Conservation (phyloP, 2,888 invertebrate species). For the Dryocosmus kuriphilus region DNA sequence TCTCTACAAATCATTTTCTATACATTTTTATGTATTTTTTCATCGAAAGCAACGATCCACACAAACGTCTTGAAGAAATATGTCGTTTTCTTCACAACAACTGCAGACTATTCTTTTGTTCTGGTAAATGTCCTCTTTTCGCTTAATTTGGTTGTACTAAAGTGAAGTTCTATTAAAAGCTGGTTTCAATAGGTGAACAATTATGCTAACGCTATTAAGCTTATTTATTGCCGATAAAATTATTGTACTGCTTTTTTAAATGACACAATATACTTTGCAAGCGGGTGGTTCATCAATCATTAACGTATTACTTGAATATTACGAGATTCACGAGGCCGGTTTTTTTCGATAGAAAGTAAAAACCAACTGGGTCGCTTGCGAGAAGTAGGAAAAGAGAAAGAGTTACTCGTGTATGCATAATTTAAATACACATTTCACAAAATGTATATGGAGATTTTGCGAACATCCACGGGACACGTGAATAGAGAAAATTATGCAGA, state of each 20-base stretch:
- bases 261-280: not conserved
- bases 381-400: not conserved
- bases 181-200: no score
- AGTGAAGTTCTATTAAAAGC: no score
- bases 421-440: constrained; percentile 9
- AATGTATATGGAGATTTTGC: constrained; percentile 1
- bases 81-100: no score
- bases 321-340: not conserved
- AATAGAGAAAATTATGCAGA: constrained; percentile 6
- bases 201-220: not conserved
- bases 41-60: no score
- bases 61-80: no score
- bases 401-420: not conserved
- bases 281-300: not conserved
- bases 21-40: no score
- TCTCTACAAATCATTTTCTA: no score
- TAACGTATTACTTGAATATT: not conserved
- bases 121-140: no score
- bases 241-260: not conserved
- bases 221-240: not conserved
- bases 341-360: not conserved
- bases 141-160: no score
- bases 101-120: no score
- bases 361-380: not conserved
- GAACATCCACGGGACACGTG: no score